Conservation (phyloP, 2,888 invertebrate species). For the Mantis religiosa region DNA sequence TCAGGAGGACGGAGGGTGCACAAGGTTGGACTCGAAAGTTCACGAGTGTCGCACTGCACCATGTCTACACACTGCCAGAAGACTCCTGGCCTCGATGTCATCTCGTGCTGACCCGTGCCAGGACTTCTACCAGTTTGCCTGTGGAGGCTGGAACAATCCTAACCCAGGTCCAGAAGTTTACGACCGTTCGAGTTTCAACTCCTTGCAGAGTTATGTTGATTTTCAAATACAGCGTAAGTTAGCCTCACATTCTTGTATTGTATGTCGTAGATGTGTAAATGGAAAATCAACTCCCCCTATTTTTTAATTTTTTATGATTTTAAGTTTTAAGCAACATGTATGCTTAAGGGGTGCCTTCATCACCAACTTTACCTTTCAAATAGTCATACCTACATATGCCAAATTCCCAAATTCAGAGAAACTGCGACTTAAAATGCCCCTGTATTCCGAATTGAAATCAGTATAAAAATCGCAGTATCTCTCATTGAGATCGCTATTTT, state of each 20-base stretch:
- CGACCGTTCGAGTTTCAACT: constrained; percentile 40
- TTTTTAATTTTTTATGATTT: no score
- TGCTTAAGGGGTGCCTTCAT: no score
- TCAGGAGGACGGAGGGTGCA: constrained; percentile 44
- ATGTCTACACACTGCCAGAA: constrained; percentile 22
- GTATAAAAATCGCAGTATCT: no score
- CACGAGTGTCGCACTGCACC: constrained; percentile 1
- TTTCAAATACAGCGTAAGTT: constrained; percentile 43
- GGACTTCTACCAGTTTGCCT: constrained; percentile 48
- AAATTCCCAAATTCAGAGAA: no score
- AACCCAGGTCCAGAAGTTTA: constrained; percentile 39
- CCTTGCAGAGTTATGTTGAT: constrained; percentile 44
- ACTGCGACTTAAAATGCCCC: no score
- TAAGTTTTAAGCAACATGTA: no score
- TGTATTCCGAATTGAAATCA: no score
- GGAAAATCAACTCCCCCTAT: no score
- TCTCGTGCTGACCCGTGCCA: constrained; percentile 45
- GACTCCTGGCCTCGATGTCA: constrained; percentile 39
- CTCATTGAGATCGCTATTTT: no score
- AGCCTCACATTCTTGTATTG: background rate
- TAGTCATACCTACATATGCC: no score
- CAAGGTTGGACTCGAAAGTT: constrained; percentile 38
- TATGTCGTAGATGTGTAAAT: no score
- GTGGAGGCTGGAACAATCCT: constrained; percentile 40
- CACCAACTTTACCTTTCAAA: no score